Evolutionary conservation across 1,140 invertebrate species (phyloP).

Genomic region (Sitophilus oryzae): DNA sequence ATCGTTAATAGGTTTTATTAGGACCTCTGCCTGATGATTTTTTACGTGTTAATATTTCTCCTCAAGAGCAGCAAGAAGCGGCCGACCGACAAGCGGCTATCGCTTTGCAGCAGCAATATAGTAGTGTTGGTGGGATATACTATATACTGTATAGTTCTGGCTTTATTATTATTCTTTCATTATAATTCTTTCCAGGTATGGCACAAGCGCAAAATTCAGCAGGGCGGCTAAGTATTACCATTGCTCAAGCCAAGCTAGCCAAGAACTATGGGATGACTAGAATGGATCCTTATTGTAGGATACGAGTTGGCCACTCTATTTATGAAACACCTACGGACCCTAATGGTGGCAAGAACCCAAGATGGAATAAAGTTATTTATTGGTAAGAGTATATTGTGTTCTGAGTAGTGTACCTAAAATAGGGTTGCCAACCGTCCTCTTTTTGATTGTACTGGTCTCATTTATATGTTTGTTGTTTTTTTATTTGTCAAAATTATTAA

Average conservation of each 20-base stretch:
- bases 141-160: slow-evolving; percentile 8
- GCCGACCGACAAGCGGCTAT: slow-evolving; percentile 76
- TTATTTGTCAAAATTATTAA: too few species aligned
- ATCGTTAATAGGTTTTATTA: slow-evolving; percentile 57
- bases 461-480: background rate
- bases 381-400: slow-evolving; percentile 60
- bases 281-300: slow-evolving; percentile 94
- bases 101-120: slow-evolving; percentile 72
- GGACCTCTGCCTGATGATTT: slow-evolving; percentile 78
- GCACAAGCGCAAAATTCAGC: slow-evolving; percentile 49
- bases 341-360: slow-evolving; percentile 92
- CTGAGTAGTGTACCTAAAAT: too few species aligned
- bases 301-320: slow-evolving; percentile 85
- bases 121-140: slow-evolving; percentile 41
- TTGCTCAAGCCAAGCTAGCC: slow-evolving; percentile 81
- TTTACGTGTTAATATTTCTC: slow-evolving; percentile 57
- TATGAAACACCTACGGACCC: slow-evolving; percentile 93
- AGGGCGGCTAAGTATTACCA: slow-evolving; percentile 73
- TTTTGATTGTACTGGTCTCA: too few species aligned
- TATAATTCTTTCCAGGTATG: slow-evolving; percentile 1
- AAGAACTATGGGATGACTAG: slow-evolving; percentile 95
- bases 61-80: slow-evolving; percentile 58
- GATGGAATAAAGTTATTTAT: slow-evolving; percentile 91
- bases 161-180: background rate
- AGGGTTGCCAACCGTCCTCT: too few species aligned